Evolutionary conservation across 2,797 vertebrate genomes (phyloP).

Genomic region (Channa striata): DNA sequence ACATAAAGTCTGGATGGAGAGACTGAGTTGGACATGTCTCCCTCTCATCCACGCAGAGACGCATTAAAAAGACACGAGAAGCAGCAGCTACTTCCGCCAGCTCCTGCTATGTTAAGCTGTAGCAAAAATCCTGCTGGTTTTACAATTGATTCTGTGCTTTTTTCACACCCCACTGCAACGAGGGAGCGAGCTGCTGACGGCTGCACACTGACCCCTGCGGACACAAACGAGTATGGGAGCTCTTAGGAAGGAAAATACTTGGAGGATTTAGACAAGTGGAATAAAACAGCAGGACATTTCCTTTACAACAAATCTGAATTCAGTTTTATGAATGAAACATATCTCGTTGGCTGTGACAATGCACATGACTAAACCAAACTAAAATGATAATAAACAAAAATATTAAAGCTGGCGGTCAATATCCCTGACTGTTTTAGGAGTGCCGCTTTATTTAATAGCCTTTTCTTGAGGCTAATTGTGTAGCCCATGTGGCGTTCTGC

Average conservation of each 20-base stretch:
- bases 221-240: constrained; percentile 13
- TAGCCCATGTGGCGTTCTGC: constrained; percentile 13
- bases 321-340: not conserved
- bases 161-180: constrained; percentile 32
- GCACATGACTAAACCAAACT: not conserved
- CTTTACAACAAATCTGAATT: too few relatives aligned
- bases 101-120: constrained; percentile 45
- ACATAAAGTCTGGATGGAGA: too few relatives aligned
- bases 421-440: constrained; percentile 1
- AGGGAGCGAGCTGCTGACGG: not conserved
- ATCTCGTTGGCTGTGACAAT: not conserved
- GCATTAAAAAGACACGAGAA: too few relatives aligned
- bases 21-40: too few relatives aligned
- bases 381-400: not conserved
- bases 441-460: constrained; percentile 7
- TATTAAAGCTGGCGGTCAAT: not conserved
- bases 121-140: constrained; percentile 45
- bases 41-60: too few relatives aligned
- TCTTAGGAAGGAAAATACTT: too few relatives aligned
- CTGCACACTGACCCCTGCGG: constrained; percentile 74
- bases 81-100: constrained; percentile 49
- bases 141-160: constrained; percentile 37
- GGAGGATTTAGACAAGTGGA: too few relatives aligned
- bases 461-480: constrained; percentile 16
- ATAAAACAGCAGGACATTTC: not conserved